Base-by-base conservation (phyloP, 2,888 invertebrate genomes). In the Melanostoma scalare region DNA sequence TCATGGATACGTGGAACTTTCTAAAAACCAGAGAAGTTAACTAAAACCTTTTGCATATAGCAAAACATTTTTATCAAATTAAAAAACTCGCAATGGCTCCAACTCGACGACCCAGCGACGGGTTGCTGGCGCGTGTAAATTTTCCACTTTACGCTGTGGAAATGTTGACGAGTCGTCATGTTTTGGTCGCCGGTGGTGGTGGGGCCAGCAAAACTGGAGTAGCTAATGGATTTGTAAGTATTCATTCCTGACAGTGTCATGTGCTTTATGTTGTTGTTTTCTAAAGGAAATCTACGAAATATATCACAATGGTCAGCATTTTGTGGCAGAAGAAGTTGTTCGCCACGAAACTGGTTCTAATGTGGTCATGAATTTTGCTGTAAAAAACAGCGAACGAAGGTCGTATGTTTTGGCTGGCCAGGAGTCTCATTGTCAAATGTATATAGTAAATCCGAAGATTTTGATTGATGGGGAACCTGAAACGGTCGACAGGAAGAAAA, bases 121-220 rank as follows among this genome's bases (percentile, higher is more conserved):
- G 96, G 87, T 93, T 97, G 87, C 91, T 97, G 89, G 97, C 97
- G 85, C 94, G 96, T 89, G 96, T 98, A 58, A 97, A 97, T 93
- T 97, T 98, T 92, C 99, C 99, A 4, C 93, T 98, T 79, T 99
- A 98, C 90, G 95, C 96, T 2, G 93, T 98, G 40, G 96, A 96
- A 92, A 96, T 97, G 93, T 92, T 99, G 78, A 97, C 97, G 38
- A 96, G 96, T 91, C 94, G 97, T 86, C 98, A 98, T 92, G 95
- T 99, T 88, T 92, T 99, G 82, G 97, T 99, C 58, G 99, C 97
- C 85, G 99, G 99, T 69, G 99, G 99, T 69, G 99, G 99, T 80
- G 99, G 99, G 74, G 96, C 97, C 44, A 96, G 98, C 10, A 98
- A 98, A 91, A 99, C 99, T 55, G 99, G 99, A 69, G 97, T 99